phyloP scores from a whole-genome alignment of 2,888 invertebrate species.

The Chironomus tentans region DNA sequence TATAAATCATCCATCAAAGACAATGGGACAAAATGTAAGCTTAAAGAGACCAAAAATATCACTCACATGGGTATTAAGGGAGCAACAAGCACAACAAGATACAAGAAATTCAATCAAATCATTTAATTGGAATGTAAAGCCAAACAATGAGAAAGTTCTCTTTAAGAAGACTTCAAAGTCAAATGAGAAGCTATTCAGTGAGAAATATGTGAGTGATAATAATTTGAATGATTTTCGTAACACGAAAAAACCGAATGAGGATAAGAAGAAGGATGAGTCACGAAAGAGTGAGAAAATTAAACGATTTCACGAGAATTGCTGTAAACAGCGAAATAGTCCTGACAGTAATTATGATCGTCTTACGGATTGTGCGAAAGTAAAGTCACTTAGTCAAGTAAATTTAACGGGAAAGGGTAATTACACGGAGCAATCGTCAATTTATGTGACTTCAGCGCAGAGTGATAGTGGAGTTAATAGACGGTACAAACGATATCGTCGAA shows the following conservation, averaged over 20 bases:
- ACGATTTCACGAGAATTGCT: constrained; percentile 11
- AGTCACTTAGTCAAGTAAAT: constrained; percentile 16
- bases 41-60: constrained; percentile 56
- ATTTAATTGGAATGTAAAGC: constrained; percentile 28
- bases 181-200: constrained; percentile 34
- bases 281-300: constrained; percentile 4
- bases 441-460: neutral
- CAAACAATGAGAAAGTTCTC: constrained; percentile 28
- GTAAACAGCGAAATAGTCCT: constrained; percentile 7
- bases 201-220: constrained; percentile 40
- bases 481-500: constrained; percentile 41
- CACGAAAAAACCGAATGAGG: neutral
- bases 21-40: constrained; percentile 49
- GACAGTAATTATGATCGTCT: constrained; percentile 10
- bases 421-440: constrained; percentile 25
- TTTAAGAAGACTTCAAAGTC: constrained; percentile 27
- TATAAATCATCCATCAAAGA: neutral
- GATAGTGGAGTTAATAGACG: neutral
- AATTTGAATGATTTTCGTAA: constrained; percentile 30
- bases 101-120: constrained; percentile 35
- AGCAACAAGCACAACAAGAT: constrained; percentile 39
- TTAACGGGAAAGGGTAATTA: neutral
- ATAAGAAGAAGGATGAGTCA: neutral
- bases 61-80: constrained; percentile 64
- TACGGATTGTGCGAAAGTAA: neutral